These are phyloP conservation scores for Formica aserva DNA, from an alignment of 2,888 invertebrate species.

Conservation along the genomic window DNA sequence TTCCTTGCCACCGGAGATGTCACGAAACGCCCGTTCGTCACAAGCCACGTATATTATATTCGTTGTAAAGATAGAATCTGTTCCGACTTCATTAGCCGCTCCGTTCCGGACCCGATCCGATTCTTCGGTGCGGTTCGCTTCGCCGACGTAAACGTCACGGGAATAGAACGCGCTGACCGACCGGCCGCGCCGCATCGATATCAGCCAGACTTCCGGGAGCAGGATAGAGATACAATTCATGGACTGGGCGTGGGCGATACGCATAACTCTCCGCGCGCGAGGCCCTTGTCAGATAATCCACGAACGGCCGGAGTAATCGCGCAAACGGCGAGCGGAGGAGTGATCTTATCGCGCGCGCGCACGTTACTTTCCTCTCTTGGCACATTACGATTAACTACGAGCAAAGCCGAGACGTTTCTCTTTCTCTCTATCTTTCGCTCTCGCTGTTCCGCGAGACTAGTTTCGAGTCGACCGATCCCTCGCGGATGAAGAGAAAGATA, in stretches of 20 bases:
- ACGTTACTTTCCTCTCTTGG: constrained; percentile 51
- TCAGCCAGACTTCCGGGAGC: constrained; percentile 67
- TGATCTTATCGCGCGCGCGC: constrained; percentile 52
- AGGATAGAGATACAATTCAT: constrained; percentile 70
- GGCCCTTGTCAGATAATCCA: constrained; percentile 62
- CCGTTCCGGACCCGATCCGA: neutral
- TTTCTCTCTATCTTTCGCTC: constrained; percentile 8
- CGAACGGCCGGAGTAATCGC: constrained; percentile 52
- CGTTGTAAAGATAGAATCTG: constrained; percentile 35
- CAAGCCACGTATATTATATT: neutral
- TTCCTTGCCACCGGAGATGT: constrained; percentile 11
- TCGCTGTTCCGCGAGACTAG: constrained; percentile 34
- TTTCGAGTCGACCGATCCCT: constrained; percentile 25
- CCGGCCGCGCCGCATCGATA: constrained; percentile 44
- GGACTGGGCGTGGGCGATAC: constrained; percentile 68
- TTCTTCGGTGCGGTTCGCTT: neutral
- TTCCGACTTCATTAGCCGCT: constrained; percentile 44
- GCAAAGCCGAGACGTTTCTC: constrained; percentile 4
- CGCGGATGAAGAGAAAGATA: neutral
- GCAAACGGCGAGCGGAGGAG: constrained; percentile 48
- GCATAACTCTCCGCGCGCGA: constrained; percentile 63
- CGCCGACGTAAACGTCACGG: constrained; percentile 45
- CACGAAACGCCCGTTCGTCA: neutral
- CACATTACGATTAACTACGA: constrained; percentile 55
- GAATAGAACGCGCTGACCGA: constrained; percentile 32